Evolutionary conservation across 1,140 invertebrate genomes (phyloP), one percentile per base, ranked within the genome.

Genomic region (Cheumatopsyche charites): DNA sequence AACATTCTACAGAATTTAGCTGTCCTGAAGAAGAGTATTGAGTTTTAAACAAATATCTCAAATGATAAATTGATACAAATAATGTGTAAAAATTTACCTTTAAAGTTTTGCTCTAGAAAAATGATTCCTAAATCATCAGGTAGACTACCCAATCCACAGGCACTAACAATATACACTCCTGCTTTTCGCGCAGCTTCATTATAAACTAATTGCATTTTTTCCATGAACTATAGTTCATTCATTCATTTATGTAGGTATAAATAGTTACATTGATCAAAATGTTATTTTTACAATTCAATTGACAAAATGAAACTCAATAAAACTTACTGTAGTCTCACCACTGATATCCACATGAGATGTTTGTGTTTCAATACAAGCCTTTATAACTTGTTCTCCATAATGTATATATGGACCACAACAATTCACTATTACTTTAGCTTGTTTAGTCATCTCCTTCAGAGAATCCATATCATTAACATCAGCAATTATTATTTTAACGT

Each of bases 261-360:
- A n/a, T n/a, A n/a, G n/a, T n/a, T n/a, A n/a, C n/a, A n/a, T n/a
- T n/a, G n/a, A n/a, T n/a, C 9, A 36, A 36, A 36, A 36, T 36
- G 9, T 36, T 9, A 36, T 36, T 36, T 4, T 36, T 9, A 36
- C 3, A 36, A 4, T 36, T 36, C 29, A 36, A 4, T 9, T 36
- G 9, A 36, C 3, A 36, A 36, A 3, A 36, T 36, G 29, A 36
- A 36, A 36, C 9, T 36, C 3, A 4, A 36, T 36, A 36, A 12
- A 61, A 73, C 67, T 77, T 78, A 90, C 88, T 82, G 90, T 86
- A 0, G 94, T 91, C 82, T 98, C 96, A 13, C 94, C 96, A 80
- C 89, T 93, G 15, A 98, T 90, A 84, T 99, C 97, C 5, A 98
- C 87, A 80, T 97, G 91, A 84, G 95, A 90, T 0, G 95, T 90